Evolutionary conservation across 2,888 invertebrate species (phyloP), one percentile per base, ranked within the genome.

Genomic region (Lepidocyrtinus sp.): DNA sequence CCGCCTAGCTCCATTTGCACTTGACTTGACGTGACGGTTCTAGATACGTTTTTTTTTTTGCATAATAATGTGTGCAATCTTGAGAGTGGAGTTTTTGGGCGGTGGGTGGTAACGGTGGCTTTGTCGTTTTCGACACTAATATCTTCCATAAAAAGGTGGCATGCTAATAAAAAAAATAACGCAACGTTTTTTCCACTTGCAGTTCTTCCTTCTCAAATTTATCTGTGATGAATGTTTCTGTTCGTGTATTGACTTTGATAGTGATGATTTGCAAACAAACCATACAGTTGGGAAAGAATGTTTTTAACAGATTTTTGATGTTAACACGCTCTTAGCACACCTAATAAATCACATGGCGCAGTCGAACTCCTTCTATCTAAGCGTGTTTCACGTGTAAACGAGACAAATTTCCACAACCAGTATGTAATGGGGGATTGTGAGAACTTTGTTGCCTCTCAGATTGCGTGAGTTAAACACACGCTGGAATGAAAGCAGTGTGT

Each of bases 61-160:
- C 50, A 50, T 50, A 50, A 12, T 50, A 50, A 50, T 50, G 50
- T 12, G 17, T 50, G 50, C 17, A 50, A 50, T 50, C 50, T 50
- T 50, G n/a, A 7, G 50, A 50, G 50, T 50, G 15, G 50, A 2
- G 5, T 50, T 50, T 50, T 17, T 50, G 50, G 50, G 50, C 50
- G 50, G 50, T 50, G 50, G 50, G 50, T 50, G 50, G 50, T 12
- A 50, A 7, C 5, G 50, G 12, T 50, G 50, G 5, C 50, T 15
- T 50, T 50, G 50, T 50, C 50, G 50, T 50, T 50, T 50, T 50
- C 50, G 50, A 50, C 50, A 50, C 50, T 50, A 50, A 50, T n/a
- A n/a, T n/a, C n/a, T n/a, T 50, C 50, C 15, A 50, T 50, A 50
- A 50, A 50, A 50, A 50, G 50, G 50, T 2, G 50, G 2, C 50